phyloP scores from a whole-genome alignment of 64 coral and sea anemone genomes.

The Hydrozoanthus tunicans region DNA sequence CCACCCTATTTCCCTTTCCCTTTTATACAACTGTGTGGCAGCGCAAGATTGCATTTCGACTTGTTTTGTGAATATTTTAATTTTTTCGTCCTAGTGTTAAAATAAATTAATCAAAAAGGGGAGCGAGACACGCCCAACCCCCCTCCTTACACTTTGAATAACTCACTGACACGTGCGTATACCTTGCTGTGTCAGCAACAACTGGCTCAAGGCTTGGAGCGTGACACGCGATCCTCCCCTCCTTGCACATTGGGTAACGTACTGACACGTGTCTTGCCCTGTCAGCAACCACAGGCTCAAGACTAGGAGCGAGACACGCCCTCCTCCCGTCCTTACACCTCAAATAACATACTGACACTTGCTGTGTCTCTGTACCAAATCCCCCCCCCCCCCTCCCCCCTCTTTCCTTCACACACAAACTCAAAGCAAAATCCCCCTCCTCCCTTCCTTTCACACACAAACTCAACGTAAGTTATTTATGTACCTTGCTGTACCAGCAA shows the following conservation, averaged over 20 bases:
- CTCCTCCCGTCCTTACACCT: no score
- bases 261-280: no score
- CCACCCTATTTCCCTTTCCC: constrained; percentile 2
- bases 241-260: no score
- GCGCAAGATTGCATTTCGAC: background rate
- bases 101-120: background rate
- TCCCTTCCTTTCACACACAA: background rate
- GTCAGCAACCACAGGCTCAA: background rate
- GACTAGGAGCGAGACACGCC: background rate
- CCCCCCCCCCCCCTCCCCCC: no score
- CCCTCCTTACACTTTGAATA: background rate
- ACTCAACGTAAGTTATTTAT: background rate
- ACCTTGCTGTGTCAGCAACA: background rate
- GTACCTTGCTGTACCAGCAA: background rate
- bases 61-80: no score
- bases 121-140: background rate
- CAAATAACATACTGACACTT: no score
- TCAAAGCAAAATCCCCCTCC: background rate
- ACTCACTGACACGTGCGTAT: background rate
- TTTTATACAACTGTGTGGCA: background rate
- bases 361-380: no score
- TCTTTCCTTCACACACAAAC: background rate
- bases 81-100: background rate
- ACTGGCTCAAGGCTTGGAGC: no score
- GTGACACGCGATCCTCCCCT: no score